Evolutionary conservation across 2,888 invertebrate genomes (phyloP).

Genomic region (Petrophora chlorosata): DNA sequence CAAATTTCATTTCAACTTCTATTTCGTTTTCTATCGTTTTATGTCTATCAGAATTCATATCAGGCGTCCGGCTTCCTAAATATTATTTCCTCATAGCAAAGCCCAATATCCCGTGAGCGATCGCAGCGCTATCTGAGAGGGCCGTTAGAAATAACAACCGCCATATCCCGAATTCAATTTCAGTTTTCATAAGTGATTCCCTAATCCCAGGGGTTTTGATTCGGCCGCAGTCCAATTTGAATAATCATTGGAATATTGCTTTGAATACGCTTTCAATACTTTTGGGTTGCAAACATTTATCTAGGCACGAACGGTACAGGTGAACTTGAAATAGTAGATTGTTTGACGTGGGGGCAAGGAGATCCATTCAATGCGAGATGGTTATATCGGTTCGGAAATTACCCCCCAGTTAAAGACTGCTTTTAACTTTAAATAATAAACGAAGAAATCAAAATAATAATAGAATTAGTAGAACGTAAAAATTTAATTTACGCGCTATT

Average conservation of each 20-base stretch:
- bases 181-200: slow-evolving; percentile 52
- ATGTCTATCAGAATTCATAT: not conserved
- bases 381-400: too few relatives aligned
- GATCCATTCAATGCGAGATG: too few relatives aligned
- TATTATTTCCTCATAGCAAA: not conserved
- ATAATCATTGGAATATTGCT: slow-evolving; percentile 42
- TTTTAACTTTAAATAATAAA: too few relatives aligned
- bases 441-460: too few relatives aligned
- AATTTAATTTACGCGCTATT: too few relatives aligned
- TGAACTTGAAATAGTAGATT: not conserved
- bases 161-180: slow-evolving; percentile 47
- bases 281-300: too few relatives aligned
- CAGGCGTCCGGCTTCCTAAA: slow-evolving; percentile 1
- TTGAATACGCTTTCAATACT: slow-evolving; percentile 1
- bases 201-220: slow-evolving; percentile 37
- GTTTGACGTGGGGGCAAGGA: too few relatives aligned
- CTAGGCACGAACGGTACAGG: too few relatives aligned
- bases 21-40: not conserved
- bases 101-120: slow-evolving; percentile 1
- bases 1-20: too few relatives aligned
- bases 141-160: slow-evolving; percentile 34
- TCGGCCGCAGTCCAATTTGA: slow-evolving; percentile 45
- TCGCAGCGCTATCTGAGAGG: slow-evolving; percentile 7
- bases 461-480: too few relatives aligned
- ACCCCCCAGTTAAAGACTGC: too few relatives aligned